A percentile compares a stretch with the other conserved stretches of the same genome.
Evolutionary conservation across 2,797 vertebrate species (phyloP).

Genomic region (Aplochiton taeniatus): DNA sequence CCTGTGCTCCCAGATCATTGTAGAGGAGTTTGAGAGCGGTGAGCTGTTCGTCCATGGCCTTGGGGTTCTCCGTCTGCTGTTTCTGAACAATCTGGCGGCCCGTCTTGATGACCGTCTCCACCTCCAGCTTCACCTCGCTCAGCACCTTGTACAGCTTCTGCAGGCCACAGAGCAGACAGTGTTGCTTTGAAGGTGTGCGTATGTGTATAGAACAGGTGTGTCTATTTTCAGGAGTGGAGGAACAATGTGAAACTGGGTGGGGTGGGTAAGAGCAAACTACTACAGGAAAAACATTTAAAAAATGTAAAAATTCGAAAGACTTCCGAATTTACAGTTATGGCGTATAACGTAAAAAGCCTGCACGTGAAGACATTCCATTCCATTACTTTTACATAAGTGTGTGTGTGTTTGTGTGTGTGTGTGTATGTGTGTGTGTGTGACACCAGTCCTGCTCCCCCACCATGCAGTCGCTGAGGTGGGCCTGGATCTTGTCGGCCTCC

Average conservation of each 20-base stretch:
- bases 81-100: constrained; percentile 98
- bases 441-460: constrained; percentile 63
- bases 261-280: no score
- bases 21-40: constrained; percentile 95
- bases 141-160: constrained; percentile 96
- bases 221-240: no score
- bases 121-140: constrained; percentile 96
- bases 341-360: no score
- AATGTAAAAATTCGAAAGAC: no score
- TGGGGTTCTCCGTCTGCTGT: constrained; percentile 97
- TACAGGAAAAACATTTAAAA: no score
- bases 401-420: neutral
- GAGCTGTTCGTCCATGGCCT: constrained; percentile 93
- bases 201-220: no score
- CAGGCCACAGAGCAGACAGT: neutral
- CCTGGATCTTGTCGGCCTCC: constrained; percentile 88
- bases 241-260: no score
- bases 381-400: no score
- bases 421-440: constrained; percentile 10
- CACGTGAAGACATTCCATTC: no score
- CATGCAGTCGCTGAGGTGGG: constrained; percentile 90
- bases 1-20: constrained; percentile 95
- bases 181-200: neutral
- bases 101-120: constrained; percentile 98
- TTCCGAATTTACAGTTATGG: no score